Evolutionary conservation across 2,888 invertebrate species (phyloP), one percentile per base, ranked within the genome.

Genomic region (Hololepta plana): DNA sequence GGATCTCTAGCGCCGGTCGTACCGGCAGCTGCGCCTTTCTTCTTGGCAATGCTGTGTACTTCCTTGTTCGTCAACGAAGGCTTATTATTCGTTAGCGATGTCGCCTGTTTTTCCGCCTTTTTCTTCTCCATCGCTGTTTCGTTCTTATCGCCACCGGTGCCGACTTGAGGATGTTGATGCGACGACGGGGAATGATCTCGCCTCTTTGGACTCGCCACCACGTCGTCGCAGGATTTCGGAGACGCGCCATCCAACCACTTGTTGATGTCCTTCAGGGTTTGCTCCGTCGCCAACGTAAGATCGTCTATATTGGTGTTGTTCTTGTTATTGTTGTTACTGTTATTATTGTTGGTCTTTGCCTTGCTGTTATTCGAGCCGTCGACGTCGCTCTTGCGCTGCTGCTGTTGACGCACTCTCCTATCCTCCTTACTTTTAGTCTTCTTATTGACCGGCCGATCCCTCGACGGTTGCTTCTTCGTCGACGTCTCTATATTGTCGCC

Each of bases 201-300:
- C n/a, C n/a, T n/a, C n/a, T n/a, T n/a, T n/a, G n/a, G n/a, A n/a
- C n/a, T n/a, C n/a, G n/a, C n/a, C n/a, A n/a, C n/a, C n/a, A 9
- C 21, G 24, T 27, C 11, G 27, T 31, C n/a, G 27, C 28, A 19
- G 31, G 24, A 17, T 29, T 26, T 7, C 26, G 20, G 27, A 12
- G 84, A 82, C 0, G 82, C 76, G 40, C 82, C 82, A 43, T 84
- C 82, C 32, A 87, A 54, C 82, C 84, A 85, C 43, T 82, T 81
- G 47, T 80, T 84, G 20, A 85, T 82, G 47, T 85, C 85, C 63
- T 85, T 76, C 1, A 77, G 59, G 10, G 76, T 79, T 56, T 80
- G 74, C 42, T 74, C 75, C 0, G 75, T 74, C 6, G 73, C 74
- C 33, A 72, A 59, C 41, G 72, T 71, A 11, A 76, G 51, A 3